Evolutionary conservation across 1,140 invertebrate species (phyloP), one percentile per base, ranked within the genome.

Genomic region (Conopomorpha cramerella): DNA sequence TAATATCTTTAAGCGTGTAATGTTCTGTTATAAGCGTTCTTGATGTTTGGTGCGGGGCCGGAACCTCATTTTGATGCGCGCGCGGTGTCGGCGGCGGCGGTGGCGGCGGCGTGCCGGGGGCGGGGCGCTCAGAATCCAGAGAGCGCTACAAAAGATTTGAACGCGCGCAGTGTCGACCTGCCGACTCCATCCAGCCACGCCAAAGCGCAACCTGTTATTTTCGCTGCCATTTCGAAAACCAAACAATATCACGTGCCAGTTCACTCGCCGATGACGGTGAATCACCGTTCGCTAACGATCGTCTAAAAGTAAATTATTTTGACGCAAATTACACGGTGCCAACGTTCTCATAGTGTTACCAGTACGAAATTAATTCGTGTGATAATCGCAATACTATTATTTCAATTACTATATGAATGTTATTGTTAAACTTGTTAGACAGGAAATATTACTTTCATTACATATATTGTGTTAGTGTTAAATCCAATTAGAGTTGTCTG

Each of bases 1-100:
- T 74, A 67, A 70, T 68, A 70, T 57, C 54, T 55, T 62, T 60
- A 55, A 66, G 58, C 58, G 64, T 67, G 55, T 70, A 56, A 67
- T 57, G 49, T 58, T 62, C 55, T 46, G 46, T 50, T 48, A 55
- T 51, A 52, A 57, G 48, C 47, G 41, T 43, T 51, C 41, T 51
- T 36, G 45, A 49, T 65, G 55, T 63, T 65, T 62, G 46, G 37
- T 33, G 41, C 14, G 38, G 36, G n/a, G n/a, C n/a, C n/a, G n/a
- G n/a, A n/a, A n/a, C n/a, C n/a, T n/a, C n/a, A n/a, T n/a, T n/a
- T n/a, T n/a, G n/a, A n/a, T n/a, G n/a, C n/a, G n/a, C n/a, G n/a
- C n/a, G n/a, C n/a, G n/a, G n/a, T n/a, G n/a, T n/a, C n/a, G n/a
- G n/a, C n/a, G n/a, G n/a, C n/a, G n/a, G n/a, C n/a, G n/a, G n/a